Conservation (phyloP, 2,888 invertebrate genomes). For the Aspidapion aeneum region DNA sequence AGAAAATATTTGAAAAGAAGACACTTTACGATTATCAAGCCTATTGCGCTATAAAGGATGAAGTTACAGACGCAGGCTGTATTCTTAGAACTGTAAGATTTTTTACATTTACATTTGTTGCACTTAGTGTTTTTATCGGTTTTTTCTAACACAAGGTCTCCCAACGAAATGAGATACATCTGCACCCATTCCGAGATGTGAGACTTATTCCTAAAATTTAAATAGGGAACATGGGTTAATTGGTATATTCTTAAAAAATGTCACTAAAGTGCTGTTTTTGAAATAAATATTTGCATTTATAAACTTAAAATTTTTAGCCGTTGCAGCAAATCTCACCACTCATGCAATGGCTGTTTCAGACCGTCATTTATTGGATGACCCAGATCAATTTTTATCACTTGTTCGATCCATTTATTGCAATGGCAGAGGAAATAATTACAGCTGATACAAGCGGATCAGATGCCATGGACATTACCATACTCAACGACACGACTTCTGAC, state of each 20-base stretch:
- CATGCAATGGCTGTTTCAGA: conserved; percentile 49
- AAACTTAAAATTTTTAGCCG: conserved; percentile 51
- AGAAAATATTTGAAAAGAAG: conserved; percentile 69
- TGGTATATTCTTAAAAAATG: too few relatives aligned
- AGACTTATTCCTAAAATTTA: too few relatives aligned
- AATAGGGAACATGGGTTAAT: too few relatives aligned
- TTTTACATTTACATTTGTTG: background rate
- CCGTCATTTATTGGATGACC: conserved; percentile 42
- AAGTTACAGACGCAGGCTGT: conserved; percentile 40
- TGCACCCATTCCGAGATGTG: too few relatives aligned
- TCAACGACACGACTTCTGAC: too few relatives aligned
- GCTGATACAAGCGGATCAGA: too few relatives aligned
- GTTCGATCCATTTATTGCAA: conserved; percentile 20
- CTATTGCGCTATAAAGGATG: conserved; percentile 55
- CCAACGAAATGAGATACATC: too few relatives aligned
- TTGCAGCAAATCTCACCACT: conserved; percentile 41
- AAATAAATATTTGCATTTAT: too few relatives aligned
- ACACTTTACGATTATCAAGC: conserved; percentile 85
- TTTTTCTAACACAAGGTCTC: too few relatives aligned
- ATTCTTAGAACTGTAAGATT: conserved; percentile 24
- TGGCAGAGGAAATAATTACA: conserved; percentile 20
- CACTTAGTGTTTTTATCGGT: background rate
- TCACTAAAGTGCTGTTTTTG: too few relatives aligned
- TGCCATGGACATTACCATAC: too few relatives aligned
- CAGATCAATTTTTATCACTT: conserved; percentile 36